These are phyloP conservation scores for Ditylenchus weischeri DNA, from an alignment of 2,888 invertebrate species.

Conservation along the genomic window DNA sequence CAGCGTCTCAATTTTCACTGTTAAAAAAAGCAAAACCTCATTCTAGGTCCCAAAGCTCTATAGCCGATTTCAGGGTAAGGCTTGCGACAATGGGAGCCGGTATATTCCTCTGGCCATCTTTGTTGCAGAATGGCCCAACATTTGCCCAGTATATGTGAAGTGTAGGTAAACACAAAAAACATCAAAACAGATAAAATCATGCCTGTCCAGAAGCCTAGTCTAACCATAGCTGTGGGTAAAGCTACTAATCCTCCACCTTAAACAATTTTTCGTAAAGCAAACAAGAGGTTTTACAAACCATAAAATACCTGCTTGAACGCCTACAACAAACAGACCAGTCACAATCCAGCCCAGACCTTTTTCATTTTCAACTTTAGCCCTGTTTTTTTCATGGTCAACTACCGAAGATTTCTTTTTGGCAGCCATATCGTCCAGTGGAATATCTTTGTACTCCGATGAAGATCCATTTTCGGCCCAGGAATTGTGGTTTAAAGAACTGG, in stretches of 20 bases:
- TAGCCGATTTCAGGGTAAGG: conserved; percentile 54
- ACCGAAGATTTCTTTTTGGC: neutral
- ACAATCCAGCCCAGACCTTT: conserved; percentile 8
- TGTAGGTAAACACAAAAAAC: conserved; percentile 20
- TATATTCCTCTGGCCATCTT: conserved; percentile 47
- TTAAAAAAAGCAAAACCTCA: conserved; percentile 19
- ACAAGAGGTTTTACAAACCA: no score
- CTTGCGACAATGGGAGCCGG: conserved; percentile 45
- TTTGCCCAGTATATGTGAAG: conserved; percentile 13
- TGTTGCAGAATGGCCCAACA: conserved; percentile 25
- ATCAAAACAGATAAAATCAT: conserved; percentile 20
- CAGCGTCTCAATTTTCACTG: neutral
- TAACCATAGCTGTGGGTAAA: conserved; percentile 24
- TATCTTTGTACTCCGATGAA: neutral
- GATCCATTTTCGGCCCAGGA: no score
- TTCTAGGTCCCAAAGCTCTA: conserved; percentile 31
- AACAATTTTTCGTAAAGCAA: neutral
- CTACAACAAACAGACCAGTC: conserved; percentile 3
- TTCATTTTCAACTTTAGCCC: neutral
- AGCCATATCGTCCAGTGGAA: conserved; percentile 2
- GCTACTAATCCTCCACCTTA: conserved; percentile 43
- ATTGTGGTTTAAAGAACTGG: no score
- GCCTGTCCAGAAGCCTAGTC: conserved; percentile 20
- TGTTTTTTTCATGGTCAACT: neutral
- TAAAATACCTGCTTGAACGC: neutral